Base-by-base conservation (phyloP, 2,888 invertebrate species). In the Nudaria mundana region DNA sequence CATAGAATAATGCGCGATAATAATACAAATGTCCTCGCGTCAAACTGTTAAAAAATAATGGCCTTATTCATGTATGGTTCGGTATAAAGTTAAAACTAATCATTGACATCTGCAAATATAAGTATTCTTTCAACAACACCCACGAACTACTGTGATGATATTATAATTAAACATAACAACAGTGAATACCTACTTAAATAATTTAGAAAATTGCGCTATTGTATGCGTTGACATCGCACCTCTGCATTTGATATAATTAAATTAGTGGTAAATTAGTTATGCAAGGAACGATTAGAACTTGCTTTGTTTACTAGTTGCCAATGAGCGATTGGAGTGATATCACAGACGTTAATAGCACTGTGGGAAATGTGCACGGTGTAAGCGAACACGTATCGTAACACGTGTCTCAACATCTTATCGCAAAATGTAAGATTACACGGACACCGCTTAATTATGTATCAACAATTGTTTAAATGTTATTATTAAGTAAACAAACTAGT, bases 321-420 rank as follows among this genome's bases (percentile, higher is more conserved):
- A 52, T 57, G 52, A 60, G 56, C 59, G 53, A 51, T 54, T 55
- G 30, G 30, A 56, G 56, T 65, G 63, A 67, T 65, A 63, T 64
- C 61, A 63, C 56, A 52, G 46, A 52, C 43, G 37, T 37, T 47
- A 54, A 53, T 58, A 59, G 38, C 53, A 43, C 42, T 62, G 14
- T 28, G 18, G 56, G 52, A 57, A 55, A 48, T 48, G 41, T 40
- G 52, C 53, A 51, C 51, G 45, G 42, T 51, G 30, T 16, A 24
- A 38, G 31, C 24, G 37, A 38, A 44, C 56, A 56, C 56, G 48
- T 34, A 46, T 22, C 24, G 11, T 29, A 20, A 38, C 49, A 61
- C 54, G 54, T 52, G 54, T 48, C 35, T 22, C 8, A 28, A 40
- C 39, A 46, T 42, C 37, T 50, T 57, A 52, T 57, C 43, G 22